Evolutionary conservation across 2,888 invertebrate species (phyloP), one percentile per base, ranked within the genome.

Genomic region (Agrotis segetum): DNA sequence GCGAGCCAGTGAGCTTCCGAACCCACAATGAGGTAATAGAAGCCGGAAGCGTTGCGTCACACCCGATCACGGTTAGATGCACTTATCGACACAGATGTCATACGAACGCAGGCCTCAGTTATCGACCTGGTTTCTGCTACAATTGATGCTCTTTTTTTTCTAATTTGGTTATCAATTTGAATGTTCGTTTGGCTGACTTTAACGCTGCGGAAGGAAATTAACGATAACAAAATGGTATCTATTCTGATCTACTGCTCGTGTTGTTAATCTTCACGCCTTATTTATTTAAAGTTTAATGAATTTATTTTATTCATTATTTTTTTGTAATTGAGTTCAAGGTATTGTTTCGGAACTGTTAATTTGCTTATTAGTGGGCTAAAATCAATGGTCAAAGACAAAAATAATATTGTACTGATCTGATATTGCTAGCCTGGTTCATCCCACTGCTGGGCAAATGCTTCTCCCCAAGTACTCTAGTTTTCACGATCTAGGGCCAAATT

Each of bases 1-100:
- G 91, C 95, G 91, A 91, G 88, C 91, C 92, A 90, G 88, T 89
- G 89, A 90, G 92, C 93, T 92, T 94, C 92, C 91, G 92, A 93
- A 91, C 93, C 94, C 92, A 90, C 91, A 92, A 92, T 95, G 95
- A 94, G 92, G 95, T 91, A 95, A 95, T 90, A 88, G 90, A 90
- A 89, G 86, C 92, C 95, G 95, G 95, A 95, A 94, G 89, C 81
- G 80, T 95, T 95, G 87, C 93, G 85, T 95, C 93, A 95, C 84
- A 79, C 86, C 85, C 85, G 90, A 93, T 92, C 92, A 92, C 92
- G 89, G 88, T 91, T 92, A 90, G 89, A 86, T 91, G 91, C 90
- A 89, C 86, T 89, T 91, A 92, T 92, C 89, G 91, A 87, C 83
- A 84, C 86, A 85, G 88, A 90, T 90, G 91, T 90, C 88, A 86